Percentiles rank a stretch among this genome's conserved stretches.
Evolutionary conservation across 2,888 invertebrate species (phyloP).

Genomic region (Ophion obscuratus): DNA sequence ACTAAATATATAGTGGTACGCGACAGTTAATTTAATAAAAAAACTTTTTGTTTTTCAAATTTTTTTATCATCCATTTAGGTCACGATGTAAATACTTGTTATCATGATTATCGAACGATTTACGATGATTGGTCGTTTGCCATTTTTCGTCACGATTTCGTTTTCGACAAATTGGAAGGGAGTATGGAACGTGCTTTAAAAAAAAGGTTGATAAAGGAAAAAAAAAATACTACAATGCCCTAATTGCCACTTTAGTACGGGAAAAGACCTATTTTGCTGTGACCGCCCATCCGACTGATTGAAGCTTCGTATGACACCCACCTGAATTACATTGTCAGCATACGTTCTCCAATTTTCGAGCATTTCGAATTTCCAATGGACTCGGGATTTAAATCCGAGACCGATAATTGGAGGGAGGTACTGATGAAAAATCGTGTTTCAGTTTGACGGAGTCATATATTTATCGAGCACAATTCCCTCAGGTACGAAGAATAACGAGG

Average conservation of each 20-base stretch:
- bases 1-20: too few species aligned
- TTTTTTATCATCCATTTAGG: too few species aligned
- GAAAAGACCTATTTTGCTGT: constrained; percentile 15
- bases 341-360: constrained; percentile 40
- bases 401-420: not conserved
- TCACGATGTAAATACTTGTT: too few species aligned
- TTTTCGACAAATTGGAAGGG: not conserved
- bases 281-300: not conserved
- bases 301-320: constrained; percentile 14
- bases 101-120: too few species aligned
- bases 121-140: too few species aligned
- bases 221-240: not conserved
- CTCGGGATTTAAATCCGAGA: constrained; percentile 23
- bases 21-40: too few species aligned
- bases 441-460: not conserved
- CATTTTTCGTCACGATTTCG: not conserved
- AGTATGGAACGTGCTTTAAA: not conserved
- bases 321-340: constrained; percentile 35
- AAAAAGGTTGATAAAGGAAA: not conserved
- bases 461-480: not conserved
- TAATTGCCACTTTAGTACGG: constrained; percentile 37
- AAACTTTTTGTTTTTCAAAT: too few species aligned
- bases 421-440: constrained; percentile 35
- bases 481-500: not conserved
- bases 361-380: constrained; percentile 11